Base-by-base conservation (phyloP, 2,113 vertebrate species). In the Hydrolagus affinis region DNA sequence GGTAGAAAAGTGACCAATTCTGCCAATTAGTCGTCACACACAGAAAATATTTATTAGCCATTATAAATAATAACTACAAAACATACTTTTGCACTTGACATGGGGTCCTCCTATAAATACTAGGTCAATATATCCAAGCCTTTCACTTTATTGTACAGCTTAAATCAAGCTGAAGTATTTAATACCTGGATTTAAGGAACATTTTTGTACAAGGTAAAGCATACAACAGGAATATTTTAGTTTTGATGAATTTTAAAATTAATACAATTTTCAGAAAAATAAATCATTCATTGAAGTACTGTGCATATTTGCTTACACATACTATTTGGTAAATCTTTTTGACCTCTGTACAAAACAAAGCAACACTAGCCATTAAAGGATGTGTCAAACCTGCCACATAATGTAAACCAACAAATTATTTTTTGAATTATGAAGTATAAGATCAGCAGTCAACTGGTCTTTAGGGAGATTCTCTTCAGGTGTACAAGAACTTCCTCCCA, bases 341-440 rank as follows among this genome's bases (percentile, higher is more conserved):
- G 62, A 83, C 78, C 8, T 83, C 78, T 32, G 21, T 4, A 83
- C 78, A 83, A 83, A 80, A 66, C 25, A 19, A 66, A 83, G 78
- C 62, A 32, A 83, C 28, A 66, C 14, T 66, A 60, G 12, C 78
- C 78, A 83, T 83, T 62, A 83, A 83, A 68, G 23, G 21, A 83
- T 68, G 60, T 83, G 78, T 68, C 78, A 83, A 83, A 21, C 17
- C 78, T 83, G 78, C 78, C 78, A 83, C 78, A 30, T 80, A 66
- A 83, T 32, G 28, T 83, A 83, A 83, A 83, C 78, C 25, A 83
- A 83, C 78, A 83, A 83, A 83, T 32, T 68, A 83, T 83, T 83
- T 83, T 83, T 68, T 83, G 62, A 83, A 83, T 83, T 83, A 83
- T 83, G 78, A 83, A 68, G 78, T 28, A 68, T 6, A 68, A 78